phyloP scores from a whole-genome alignment of 2,888 invertebrate genomes.

The Ormyrus rosae region DNA sequence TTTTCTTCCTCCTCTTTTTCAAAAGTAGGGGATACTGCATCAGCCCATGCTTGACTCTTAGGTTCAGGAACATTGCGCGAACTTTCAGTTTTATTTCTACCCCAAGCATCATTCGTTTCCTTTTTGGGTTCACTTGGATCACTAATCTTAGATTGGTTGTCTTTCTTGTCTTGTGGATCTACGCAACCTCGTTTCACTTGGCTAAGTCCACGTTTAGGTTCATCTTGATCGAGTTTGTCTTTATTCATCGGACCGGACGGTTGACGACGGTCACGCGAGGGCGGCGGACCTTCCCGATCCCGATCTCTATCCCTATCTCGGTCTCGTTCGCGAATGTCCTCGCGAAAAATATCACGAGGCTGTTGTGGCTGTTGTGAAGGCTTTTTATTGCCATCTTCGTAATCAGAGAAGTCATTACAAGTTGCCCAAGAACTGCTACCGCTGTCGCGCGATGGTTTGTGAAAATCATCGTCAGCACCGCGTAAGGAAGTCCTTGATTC shows the following conservation, averaged over 20 bases:
- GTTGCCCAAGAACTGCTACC: constrained; percentile 70
- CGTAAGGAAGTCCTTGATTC: constrained; percentile 75
- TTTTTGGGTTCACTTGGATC: constrained; percentile 77
- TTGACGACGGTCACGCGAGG: constrained; percentile 72
- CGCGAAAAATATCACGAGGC: constrained; percentile 71
- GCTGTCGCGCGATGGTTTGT: constrained; percentile 59
- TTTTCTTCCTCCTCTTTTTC: constrained; percentile 74
- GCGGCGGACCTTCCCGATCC: constrained; percentile 65
- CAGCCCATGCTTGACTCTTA: constrained; percentile 74
- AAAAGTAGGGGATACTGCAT: constrained; percentile 73
- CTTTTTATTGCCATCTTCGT: constrained; percentile 65
- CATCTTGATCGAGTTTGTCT: constrained; percentile 80
- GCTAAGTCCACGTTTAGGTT: constrained; percentile 77
- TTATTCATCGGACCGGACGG: constrained; percentile 81
- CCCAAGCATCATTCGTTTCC: constrained; percentile 76
- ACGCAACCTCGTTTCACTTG: constrained; percentile 76
- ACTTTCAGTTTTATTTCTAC: constrained; percentile 76
- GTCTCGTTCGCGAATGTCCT: constrained; percentile 66
- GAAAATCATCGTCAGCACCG: constrained; percentile 67
- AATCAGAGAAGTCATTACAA: constrained; percentile 70
- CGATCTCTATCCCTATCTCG: constrained; percentile 51
- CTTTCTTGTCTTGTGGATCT: constrained; percentile 69
- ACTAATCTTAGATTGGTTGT: constrained; percentile 55
- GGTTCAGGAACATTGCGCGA: constrained; percentile 38
- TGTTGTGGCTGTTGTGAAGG: constrained; percentile 26